Base-by-base conservation (phyloP, 37 sponge, comb jelly and placozoan species). In the Corticium candelabrum region DNA sequence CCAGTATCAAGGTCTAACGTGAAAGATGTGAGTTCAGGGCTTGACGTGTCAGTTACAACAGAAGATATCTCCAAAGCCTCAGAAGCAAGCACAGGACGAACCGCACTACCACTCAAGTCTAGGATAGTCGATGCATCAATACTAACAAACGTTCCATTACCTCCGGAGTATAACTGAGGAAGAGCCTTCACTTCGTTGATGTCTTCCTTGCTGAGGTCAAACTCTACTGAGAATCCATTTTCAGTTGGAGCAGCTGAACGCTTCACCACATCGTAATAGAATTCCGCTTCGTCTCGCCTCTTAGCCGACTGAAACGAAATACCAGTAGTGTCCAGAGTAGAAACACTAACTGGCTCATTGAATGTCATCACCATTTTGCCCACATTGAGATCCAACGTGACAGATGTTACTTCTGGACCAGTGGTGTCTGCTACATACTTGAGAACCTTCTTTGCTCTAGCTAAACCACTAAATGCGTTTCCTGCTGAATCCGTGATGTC, bases 101-200 rank as follows among this genome's bases (percentile, higher is more conserved):
- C 80, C 34, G 33, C 35, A 34, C 79, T 85, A 32, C 77, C 78
- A 11, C 35, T 30, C 73, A 70, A 35, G 31, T 70, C 7, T 15
- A 35, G 5, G 73, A 70, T 29, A 35, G 73, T 4, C 21, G 5
- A 5, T 32, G 7, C 33, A 29, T 7, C 36, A 70, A 15, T 5
- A 34, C 7, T 4, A 34, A 70, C 73, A 70, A 35, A 70, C 5
- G 7, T 7, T 5, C 11, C 56, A 43, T 5, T 43, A 70, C 11
- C 15, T 21, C 15, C 62, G 11, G 11, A 21, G 15, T 11, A 27
- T 21, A 70, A 32, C 73, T 70, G 33, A 29, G 73, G 29, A 7
- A 30, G 73, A 29, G 73, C 7, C 75, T 94, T 94, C 67, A 94
- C 88, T 31, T 78, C 81, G 77, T 94, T 86, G 7, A 88, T 79